Percentiles rank a stretch among this genome's conserved stretches.
These are phyloP conservation scores for Spatulosminthurus flaviceps DNA, from an alignment of 2,888 invertebrate species.

Conservation along the genomic window DNA sequence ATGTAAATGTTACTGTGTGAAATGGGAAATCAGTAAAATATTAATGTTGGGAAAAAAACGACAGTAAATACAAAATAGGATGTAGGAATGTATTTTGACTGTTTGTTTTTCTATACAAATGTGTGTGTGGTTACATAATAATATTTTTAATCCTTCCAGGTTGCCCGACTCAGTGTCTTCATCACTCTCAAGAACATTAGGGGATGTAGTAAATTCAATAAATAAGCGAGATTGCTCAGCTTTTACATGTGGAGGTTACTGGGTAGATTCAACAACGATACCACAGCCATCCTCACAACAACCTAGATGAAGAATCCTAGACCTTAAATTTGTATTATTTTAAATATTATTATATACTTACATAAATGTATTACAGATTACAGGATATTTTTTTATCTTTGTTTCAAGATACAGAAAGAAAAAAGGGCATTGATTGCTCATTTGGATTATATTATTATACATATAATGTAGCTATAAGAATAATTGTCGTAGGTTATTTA, in stretches of 20 bases:
- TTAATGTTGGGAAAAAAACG: too few relatives aligned
- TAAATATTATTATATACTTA: too few relatives aligned
- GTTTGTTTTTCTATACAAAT: neutral
- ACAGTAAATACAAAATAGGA: too few relatives aligned
- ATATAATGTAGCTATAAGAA: too few relatives aligned
- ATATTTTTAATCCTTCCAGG: constrained; percentile 50
- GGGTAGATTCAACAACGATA: constrained; percentile 52
- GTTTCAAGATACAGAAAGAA: neutral
- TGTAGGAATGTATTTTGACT: neutral
- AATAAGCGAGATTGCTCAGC: constrained; percentile 60
- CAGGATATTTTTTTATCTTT: neutral
- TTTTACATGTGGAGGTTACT: constrained; percentile 57
- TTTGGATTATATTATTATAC: neutral
- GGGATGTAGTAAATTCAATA: constrained; percentile 59
- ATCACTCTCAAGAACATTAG: constrained; percentile 56
- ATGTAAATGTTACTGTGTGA: too few relatives aligned
- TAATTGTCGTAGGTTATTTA: too few relatives aligned
- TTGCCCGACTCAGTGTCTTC: constrained; percentile 60
- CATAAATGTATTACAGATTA: neutral
- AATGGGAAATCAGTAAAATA: too few relatives aligned
- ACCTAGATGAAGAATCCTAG: constrained; percentile 51
- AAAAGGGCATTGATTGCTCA: constrained; percentile 11
- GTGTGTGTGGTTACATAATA: too few relatives aligned
- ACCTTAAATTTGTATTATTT: neutral
- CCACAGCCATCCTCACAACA: constrained; percentile 51